Evolutionary conservation across 2,888 invertebrate species (phyloP).

Genomic region (Scaptomyza polygonia): DNA sequence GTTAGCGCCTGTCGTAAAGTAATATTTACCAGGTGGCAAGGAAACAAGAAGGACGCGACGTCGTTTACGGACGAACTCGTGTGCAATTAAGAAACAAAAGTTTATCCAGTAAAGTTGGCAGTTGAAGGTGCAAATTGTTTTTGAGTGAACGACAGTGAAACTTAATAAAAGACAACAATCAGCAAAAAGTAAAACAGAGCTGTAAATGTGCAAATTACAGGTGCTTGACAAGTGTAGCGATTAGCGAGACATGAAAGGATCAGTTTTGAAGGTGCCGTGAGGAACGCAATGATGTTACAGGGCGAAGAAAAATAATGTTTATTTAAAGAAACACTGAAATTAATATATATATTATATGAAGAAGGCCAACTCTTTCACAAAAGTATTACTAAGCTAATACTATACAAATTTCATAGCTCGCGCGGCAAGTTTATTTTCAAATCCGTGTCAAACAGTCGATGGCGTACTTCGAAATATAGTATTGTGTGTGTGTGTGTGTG

Average conservation of each 20-base stretch:
- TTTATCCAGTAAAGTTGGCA: conserved; percentile 21
- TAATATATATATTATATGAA: conserved; percentile 12
- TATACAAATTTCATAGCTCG: conserved; percentile 51
- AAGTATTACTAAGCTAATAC: conserved; percentile 37
- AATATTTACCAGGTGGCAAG: conserved; percentile 49
- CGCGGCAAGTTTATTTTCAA: conserved; percentile 54
- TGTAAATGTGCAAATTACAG: conserved; percentile 41
- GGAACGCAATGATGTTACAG: no score
- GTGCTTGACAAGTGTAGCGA: conserved; percentile 9
- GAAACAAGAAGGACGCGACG: conserved; percentile 37
- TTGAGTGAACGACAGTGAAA: conserved; percentile 35
- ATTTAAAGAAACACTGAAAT: conserved; percentile 1
- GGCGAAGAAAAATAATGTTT: no score
- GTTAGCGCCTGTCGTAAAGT: conserved; percentile 32
- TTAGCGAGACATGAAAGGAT: background rate
- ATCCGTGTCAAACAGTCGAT: conserved; percentile 68
- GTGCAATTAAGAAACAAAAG: conserved; percentile 46
- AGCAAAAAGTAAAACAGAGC: background rate
- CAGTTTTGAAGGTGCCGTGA: background rate
- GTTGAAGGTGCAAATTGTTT: conserved; percentile 71
- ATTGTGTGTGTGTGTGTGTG: conserved; percentile 13
- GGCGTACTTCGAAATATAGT: conserved; percentile 41
- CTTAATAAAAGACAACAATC: conserved; percentile 8
- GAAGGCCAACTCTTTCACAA: background rate
- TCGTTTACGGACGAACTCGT: conserved; percentile 24